These are phyloP conservation scores for Aeoliscus strigatus DNA, from an alignment of 2,797 vertebrate species.

Conservation along the genomic window DNA sequence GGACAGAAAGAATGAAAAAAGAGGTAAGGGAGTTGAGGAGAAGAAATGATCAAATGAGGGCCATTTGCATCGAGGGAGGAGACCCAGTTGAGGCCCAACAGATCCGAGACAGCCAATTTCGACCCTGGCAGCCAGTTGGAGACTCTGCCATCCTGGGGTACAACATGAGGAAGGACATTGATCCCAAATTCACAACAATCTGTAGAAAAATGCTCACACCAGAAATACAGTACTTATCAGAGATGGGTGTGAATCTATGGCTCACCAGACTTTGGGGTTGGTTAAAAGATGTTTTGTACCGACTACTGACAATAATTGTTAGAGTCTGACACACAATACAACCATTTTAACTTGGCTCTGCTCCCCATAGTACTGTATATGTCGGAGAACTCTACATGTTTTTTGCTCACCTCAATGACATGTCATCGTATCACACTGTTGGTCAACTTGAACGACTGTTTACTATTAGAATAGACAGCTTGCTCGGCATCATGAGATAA, in stretches of 20 bases:
- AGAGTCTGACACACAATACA: no score
- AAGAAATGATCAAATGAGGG: constrained; percentile 83
- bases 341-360: no score
- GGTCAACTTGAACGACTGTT: no score
- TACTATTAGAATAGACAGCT: no score
- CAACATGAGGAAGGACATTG: constrained; percentile 83
- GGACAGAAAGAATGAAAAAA: constrained; percentile 78
- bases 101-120: constrained; percentile 81
- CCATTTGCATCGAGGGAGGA: constrained; percentile 81
- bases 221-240: constrained; percentile 89
- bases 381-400: no score
- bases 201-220: constrained; percentile 95
- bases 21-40: constrained; percentile 77
- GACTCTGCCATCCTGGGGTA: constrained; percentile 88
- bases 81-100: constrained; percentile 76
- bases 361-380: no score
- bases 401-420: no score
- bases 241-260: constrained; percentile 89
- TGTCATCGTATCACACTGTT: no score
- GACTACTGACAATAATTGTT: background rate
- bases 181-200: constrained; percentile 71
- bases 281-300: constrained; percentile 63
- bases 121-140: constrained; percentile 91
- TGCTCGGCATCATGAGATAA: no score
- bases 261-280: constrained; percentile 85